Base-by-base conservation (phyloP, 2,888 invertebrate genomes). In the Hyposoter dolosus region DNA sequence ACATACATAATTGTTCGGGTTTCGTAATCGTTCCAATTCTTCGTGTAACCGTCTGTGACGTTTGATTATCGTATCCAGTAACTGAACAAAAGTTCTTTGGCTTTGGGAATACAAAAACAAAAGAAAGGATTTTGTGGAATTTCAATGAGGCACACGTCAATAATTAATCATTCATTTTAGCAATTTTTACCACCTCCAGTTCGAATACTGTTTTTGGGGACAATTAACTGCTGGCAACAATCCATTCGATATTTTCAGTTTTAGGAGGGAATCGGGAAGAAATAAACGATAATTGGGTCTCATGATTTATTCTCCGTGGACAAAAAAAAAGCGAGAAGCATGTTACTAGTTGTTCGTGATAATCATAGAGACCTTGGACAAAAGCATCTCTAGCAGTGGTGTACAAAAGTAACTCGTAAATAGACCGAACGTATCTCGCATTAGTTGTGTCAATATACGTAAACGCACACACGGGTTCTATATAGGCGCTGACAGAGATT, bases 321-420 rank as follows among this genome's bases (percentile, higher is more conserved):
- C 19, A 10, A 40, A 69, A 45, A 45, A 69, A 47, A 69, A 45
- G 28, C 12, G 47, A 60, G 15, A 43, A 35, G 43, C 45, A 10
- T 45, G 60, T 60, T 60, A 53, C 9, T 6, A 17, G 7, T 60
- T 74, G 35, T 60, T 60, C n/a, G 74, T 75, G 60, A 43, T 60
- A 75, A 75, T 75, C 60, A 43, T 43, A 45, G 43, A 17, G 45
- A 28, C 74, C 74, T 75, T 60, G 74, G 35, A 60, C 43, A 75
- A 40, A 60, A 35, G 60, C 19, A 53, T 56, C 53, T 72, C 35
- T 2, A 40, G 35, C 19, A 56, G 50, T 56, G 19, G 40, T 19
- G 32, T 23, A 35, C 32, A 32, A 10, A 47, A 47, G 10, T 32
- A 19, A 40, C 40, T 53, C 40, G 19, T 68, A 43, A 47, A 50